A percentile compares a stretch with the other conserved stretches of the same genome.
These are phyloP conservation scores for Lepetodrilus schrolli DNA, from an alignment of 2,888 invertebrate species.

Conservation along the genomic window DNA sequence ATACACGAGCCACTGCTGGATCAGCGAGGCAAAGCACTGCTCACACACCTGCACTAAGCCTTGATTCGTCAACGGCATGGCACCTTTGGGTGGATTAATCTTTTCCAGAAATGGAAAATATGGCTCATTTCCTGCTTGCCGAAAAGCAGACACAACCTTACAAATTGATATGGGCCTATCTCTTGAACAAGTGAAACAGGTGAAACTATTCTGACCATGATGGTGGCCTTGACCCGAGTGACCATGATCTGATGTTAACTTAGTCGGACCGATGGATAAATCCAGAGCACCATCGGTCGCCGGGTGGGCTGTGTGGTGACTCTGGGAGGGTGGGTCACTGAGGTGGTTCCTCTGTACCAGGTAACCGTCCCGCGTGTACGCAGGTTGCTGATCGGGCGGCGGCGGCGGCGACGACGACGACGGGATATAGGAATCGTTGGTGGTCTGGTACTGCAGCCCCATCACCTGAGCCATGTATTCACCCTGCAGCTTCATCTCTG, in stretches of 20 bases:
- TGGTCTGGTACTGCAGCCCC: slow-evolving; percentile 70
- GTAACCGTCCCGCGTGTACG: slow-evolving; percentile 27
- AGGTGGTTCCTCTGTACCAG: neutral
- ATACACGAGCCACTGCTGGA: slow-evolving; percentile 90
- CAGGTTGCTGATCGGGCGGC: slow-evolving; percentile 27
- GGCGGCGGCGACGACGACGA: slow-evolving; percentile 41
- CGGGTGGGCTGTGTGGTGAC: neutral
- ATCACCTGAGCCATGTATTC: slow-evolving; percentile 94
- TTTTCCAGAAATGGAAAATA: slow-evolving; percentile 92
- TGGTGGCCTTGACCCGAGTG: slow-evolving; percentile 1
- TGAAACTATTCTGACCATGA: slow-evolving; percentile 78
- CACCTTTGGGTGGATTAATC: slow-evolving; percentile 86
- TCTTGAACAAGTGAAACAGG: slow-evolving; percentile 92
- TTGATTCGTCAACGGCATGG: slow-evolving; percentile 91
- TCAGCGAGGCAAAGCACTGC: slow-evolving; percentile 89
- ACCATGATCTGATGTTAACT: neutral
- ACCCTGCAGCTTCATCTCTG: slow-evolving; percentile 86
- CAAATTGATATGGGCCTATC: slow-evolving; percentile 85
- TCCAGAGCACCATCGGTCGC: slow-evolving; percentile 60
- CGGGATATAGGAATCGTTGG: slow-evolving; percentile 39
- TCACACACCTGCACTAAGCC: slow-evolving; percentile 91
- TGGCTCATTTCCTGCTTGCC: slow-evolving; percentile 84
- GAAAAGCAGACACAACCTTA: slow-evolving; percentile 87
- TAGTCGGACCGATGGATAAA: slow-evolving; percentile 51
- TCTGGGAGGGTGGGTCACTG: neutral